phyloP scores from a whole-genome alignment of 64 coral and sea anemone genomes.

The Pocillopora verrucosa region DNA sequence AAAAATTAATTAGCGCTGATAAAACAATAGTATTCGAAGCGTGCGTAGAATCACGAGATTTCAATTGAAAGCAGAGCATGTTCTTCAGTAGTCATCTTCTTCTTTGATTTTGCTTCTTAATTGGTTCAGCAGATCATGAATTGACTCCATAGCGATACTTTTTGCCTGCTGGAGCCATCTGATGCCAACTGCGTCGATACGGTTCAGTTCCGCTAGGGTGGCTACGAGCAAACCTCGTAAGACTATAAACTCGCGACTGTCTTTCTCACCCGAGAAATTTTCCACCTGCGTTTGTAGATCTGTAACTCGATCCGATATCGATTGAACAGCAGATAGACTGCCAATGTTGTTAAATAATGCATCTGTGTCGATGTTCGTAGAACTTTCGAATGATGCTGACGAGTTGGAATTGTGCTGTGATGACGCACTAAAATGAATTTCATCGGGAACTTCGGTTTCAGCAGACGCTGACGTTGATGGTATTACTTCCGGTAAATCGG shows the following conservation, averaged over 20 bases:
- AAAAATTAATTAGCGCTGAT: neutral
- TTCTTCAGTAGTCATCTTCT: slow-evolving; percentile 43
- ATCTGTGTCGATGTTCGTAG: slow-evolving; percentile 10
- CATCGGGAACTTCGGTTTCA: neutral
- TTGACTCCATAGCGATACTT: slow-evolving; percentile 66
- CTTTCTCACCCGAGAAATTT: slow-evolving; percentile 55
- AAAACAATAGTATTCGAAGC: slow-evolving; percentile 14
- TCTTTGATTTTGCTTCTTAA: slow-evolving; percentile 74
- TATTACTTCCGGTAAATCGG: slow-evolving; percentile 53
- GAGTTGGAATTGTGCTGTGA: neutral
- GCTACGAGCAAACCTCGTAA: slow-evolving; percentile 64
- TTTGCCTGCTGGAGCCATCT: slow-evolving; percentile 75
- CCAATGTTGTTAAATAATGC: slow-evolving; percentile 56
- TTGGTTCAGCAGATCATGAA: slow-evolving; percentile 46
- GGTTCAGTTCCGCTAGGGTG: slow-evolving; percentile 60
- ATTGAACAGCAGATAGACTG: slow-evolving; percentile 54
- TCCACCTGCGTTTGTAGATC: slow-evolving; percentile 61
- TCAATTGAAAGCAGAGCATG: neutral
- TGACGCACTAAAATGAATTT: slow-evolving; percentile 5
- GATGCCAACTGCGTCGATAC: slow-evolving; percentile 50
- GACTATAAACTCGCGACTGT: slow-evolving; percentile 59
- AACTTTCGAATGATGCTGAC: neutral
- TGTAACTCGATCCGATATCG: slow-evolving; percentile 57
- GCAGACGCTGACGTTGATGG: slow-evolving; percentile 14
- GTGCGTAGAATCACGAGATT: slow-evolving; percentile 2